Evolutionary conservation across 2,888 invertebrate genomes (phyloP).

Genomic region (Latrodectus hesperus): DNA sequence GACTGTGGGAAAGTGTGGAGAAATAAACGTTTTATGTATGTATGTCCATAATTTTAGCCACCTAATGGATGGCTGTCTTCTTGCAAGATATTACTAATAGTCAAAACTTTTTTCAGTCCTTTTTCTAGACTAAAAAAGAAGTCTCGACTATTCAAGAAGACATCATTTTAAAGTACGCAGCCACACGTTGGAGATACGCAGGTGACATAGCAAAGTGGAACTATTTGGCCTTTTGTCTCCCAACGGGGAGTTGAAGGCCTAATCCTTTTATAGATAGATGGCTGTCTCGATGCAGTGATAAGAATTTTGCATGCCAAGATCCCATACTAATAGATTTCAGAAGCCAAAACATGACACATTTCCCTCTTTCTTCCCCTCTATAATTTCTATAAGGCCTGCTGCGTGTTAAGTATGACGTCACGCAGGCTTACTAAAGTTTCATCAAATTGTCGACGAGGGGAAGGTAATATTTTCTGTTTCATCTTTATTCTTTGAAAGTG

Average conservation of each 20-base stretch:
- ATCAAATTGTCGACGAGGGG: constrained; percentile 52
- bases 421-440: constrained; percentile 56
- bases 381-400: constrained; percentile 38
- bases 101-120: constrained; percentile 62
- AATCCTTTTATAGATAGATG: neutral
- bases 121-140: constrained; percentile 59
- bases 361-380: constrained; percentile 38
- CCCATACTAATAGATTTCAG: neutral
- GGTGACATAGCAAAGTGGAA: too few species aligned
- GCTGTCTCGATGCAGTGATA: neutral
- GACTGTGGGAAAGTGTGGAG: too few species aligned
- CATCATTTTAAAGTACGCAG: neutral
- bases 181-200: too few species aligned
- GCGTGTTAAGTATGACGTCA: constrained; percentile 18
- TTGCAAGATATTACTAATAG: constrained; percentile 54
- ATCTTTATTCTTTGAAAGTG: constrained; percentile 42
- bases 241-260: neutral
- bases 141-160: neutral
- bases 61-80: constrained; percentile 61
- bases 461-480: constrained; percentile 54
- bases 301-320: neutral
- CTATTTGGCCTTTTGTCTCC: neutral
- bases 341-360: neutral
- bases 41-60: constrained; percentile 39
- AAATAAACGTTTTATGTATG: neutral